Evolutionary conservation across 2,797 vertebrate species (phyloP).

Genomic region (Silurus lanzhouensis): DNA sequence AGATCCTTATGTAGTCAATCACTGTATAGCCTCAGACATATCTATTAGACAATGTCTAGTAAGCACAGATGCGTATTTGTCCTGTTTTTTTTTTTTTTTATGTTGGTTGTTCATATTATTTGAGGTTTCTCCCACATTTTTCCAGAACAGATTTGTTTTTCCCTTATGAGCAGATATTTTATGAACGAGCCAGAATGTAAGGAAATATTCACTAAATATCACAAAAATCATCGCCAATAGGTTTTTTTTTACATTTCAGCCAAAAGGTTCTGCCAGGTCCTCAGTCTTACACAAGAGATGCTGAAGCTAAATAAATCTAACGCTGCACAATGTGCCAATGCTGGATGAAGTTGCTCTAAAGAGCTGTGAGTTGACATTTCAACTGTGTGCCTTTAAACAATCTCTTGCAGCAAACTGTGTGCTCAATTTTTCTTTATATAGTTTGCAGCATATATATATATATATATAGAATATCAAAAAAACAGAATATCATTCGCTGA

Average conservation of each 20-base stretch:
- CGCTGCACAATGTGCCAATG: not conserved
- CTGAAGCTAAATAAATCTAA: constrained; percentile 31
- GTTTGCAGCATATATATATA: not conserved
- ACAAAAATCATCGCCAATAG: not conserved
- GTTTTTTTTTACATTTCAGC: not conserved
- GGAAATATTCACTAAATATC: not conserved
- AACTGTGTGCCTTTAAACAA: constrained; percentile 20
- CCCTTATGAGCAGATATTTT: not conserved
- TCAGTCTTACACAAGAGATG: constrained; percentile 21
- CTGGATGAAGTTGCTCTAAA: constrained; percentile 23
- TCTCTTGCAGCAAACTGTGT: not conserved
- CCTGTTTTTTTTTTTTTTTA: not conserved
- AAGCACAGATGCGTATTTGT: not conserved
- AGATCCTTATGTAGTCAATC: not conserved
- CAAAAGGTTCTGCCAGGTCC: not conserved
- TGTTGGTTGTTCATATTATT: not conserved
- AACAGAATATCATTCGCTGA: not conserved
- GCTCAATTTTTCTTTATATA: constrained; percentile 3
- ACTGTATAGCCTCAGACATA: not conserved
- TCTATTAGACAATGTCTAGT: not conserved
- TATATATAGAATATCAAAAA: not conserved
- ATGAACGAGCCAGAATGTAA: not conserved
- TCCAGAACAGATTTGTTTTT: not conserved
- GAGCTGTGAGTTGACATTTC: constrained; percentile 33
- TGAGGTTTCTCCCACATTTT: not conserved